Evolutionary conservation across 2,888 invertebrate species (phyloP).

Genomic region (Spisula solida): DNA sequence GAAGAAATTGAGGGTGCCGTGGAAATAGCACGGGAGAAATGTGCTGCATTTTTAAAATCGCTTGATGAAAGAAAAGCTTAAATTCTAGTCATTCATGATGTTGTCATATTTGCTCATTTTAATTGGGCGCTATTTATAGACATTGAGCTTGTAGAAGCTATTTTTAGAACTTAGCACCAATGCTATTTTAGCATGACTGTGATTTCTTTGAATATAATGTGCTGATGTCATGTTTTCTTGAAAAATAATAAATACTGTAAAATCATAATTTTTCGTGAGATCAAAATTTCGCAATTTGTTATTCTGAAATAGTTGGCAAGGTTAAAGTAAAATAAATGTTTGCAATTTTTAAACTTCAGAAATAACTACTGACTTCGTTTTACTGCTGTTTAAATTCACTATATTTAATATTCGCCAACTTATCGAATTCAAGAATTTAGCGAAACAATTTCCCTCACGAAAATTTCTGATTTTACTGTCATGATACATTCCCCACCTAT

Average conservation of each 20-base stretch:
- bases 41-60: slow-evolving; percentile 83
- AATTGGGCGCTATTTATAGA: slow-evolving; percentile 22
- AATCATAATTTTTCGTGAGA: too few relatives aligned
- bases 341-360: neutral
- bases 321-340: too few relatives aligned
- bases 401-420: too few relatives aligned
- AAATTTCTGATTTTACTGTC: too few relatives aligned
- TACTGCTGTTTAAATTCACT: too few relatives aligned
- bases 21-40: slow-evolving; percentile 82
- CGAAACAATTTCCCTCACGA: too few relatives aligned
- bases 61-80: slow-evolving; percentile 81
- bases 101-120: slow-evolving; percentile 14
- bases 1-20: slow-evolving; percentile 84
- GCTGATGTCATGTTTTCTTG: neutral
- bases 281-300: neutral
- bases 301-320: too few relatives aligned
- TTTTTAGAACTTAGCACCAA: slow-evolving; percentile 8
- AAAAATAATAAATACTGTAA: neutral
- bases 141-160: slow-evolving; percentile 5
- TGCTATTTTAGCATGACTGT: slow-evolving; percentile 10
- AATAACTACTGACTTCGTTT: neutral
- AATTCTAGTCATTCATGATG: slow-evolving; percentile 54
- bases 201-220: neutral
- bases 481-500: neutral
- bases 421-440: too few relatives aligned